phyloP scores from a whole-genome alignment of 2,113 vertebrate species.

The Chaenocephalus aceratus region DNA sequence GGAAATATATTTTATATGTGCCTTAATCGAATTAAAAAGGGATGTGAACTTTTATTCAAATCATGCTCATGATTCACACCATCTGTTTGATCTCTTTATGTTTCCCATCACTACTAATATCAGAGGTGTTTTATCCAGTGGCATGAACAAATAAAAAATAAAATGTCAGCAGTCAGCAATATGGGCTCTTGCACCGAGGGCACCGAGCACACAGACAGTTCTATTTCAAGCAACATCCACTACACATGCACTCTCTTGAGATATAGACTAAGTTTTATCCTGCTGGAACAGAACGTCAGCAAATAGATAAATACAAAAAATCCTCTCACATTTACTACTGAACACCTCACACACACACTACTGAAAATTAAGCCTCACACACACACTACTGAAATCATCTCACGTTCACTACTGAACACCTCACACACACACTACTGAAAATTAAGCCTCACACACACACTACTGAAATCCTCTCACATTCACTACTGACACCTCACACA shows the following conservation, averaged over 20 bases:
- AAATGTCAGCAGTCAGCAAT: constrained; percentile 60
- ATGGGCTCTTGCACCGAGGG: constrained; percentile 32
- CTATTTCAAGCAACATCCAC: constrained; percentile 69
- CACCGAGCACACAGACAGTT: constrained; percentile 46
- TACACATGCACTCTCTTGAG: constrained; percentile 46
- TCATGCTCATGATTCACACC: not conserved
- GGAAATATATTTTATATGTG: not conserved
- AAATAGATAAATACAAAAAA: constrained; percentile 31
- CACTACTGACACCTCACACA: no score
- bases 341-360: no score
- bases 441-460: no score
- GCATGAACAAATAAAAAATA: constrained; percentile 8
- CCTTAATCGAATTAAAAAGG: not conserved
- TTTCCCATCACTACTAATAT: constrained; percentile 38
- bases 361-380: no score
- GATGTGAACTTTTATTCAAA: not conserved
- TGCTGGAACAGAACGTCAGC: constrained; percentile 48
- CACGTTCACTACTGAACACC: no score
- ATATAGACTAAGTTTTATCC: constrained; percentile 47
- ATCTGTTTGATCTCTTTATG: constrained; percentile 30
- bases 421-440: no score
- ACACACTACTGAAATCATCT: no score
- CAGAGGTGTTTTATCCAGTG: constrained; percentile 10
- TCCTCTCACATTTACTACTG: no score
- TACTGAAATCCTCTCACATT: no score